Evolutionary conservation across 2,797 vertebrate genomes (phyloP), one percentile per base, ranked within the genome.

Genomic region (Muscicapa striata): DNA sequence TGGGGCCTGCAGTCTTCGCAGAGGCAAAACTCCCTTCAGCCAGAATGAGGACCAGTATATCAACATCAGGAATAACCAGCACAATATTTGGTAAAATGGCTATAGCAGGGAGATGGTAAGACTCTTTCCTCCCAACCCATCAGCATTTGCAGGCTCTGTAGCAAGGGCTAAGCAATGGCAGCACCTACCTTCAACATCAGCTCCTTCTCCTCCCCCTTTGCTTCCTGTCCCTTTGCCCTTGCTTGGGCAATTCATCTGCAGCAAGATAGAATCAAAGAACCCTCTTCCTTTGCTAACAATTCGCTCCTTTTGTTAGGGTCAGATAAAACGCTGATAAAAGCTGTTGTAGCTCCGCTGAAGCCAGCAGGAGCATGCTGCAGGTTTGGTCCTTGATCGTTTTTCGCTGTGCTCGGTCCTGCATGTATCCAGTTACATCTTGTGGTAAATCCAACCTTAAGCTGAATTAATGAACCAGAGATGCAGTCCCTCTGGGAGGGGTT

Each of bases 201-300:
- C 90, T 91, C 85, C 82, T 89, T 86, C 72, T 90, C 93, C 93
- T 82, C 93, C 95, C 95, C 76, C 89, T 79, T 79, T 9, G 10
- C 83, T 94, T 94, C 96, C 93, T 95, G 95, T 97, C 94, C 95
- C 94, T 97, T 96, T 97, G 94, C 95, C 93, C 95, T 97, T 96
- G 93, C 91, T 96, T 96, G 91, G 93, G 95, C 95, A 96, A 97
- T 94, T 96, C 54, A 52, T 93, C 77, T 93, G 73, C 89, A 95
- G 87, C 87, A 77, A 95, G 96, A 96, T 96, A 96, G 87, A 97
- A 96, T 96, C 94, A 95, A 94, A 96, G 89, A 96, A 74, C 87
- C 91, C 85, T 96, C 95, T 96, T 95, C 91, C 95, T 95, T 87
- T 84, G 87, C 89, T 94, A 91, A 96, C 95, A 96, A 91, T 93